A percentile compares a stretch with the other conserved stretches of the same genome.
Evolutionary conservation across 2,888 invertebrate species (phyloP).

Genomic region (Ectemnius lituratus): DNA sequence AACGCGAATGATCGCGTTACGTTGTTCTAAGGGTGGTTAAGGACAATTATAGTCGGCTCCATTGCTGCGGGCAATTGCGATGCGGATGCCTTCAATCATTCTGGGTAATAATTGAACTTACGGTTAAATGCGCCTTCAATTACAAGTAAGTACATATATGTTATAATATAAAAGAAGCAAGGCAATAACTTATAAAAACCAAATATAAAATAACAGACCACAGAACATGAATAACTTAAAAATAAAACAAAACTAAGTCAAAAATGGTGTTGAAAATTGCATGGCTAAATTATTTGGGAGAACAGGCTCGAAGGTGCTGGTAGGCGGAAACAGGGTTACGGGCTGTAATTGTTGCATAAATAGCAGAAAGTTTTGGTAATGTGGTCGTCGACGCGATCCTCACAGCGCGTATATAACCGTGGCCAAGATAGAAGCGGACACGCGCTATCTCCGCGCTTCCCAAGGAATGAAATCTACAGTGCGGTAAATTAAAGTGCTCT

Average conservation of each 20-base stretch:
- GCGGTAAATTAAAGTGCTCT: conserved; percentile 76
- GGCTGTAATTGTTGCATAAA: conserved; percentile 37
- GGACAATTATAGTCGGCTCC: too few relatives aligned
- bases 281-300: background rate
- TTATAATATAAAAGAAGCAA: too few relatives aligned
- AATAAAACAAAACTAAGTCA: background rate
- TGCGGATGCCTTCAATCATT: too few relatives aligned
- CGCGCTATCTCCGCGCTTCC: conserved; percentile 39
- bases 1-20: too few relatives aligned
- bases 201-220: too few relatives aligned
- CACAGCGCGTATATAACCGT: conserved; percentile 30
- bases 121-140: too few relatives aligned
- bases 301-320: background rate
- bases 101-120: too few relatives aligned
- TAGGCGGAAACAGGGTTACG: background rate
- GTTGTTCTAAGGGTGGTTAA: too few relatives aligned
- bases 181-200: too few relatives aligned
- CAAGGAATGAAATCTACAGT: conserved; percentile 75
- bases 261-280: background rate
- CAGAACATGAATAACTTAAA: too few relatives aligned
- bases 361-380: conserved; percentile 39
- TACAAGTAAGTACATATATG: too few relatives aligned
- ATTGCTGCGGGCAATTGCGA: too few relatives aligned
- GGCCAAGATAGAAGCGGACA: conserved; percentile 40
- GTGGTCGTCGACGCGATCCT: conserved; percentile 19